Evolutionary conservation across 37 sponge, comb jelly and placozoan species (phyloP).

Genomic region (Hormiphora californensis): DNA sequence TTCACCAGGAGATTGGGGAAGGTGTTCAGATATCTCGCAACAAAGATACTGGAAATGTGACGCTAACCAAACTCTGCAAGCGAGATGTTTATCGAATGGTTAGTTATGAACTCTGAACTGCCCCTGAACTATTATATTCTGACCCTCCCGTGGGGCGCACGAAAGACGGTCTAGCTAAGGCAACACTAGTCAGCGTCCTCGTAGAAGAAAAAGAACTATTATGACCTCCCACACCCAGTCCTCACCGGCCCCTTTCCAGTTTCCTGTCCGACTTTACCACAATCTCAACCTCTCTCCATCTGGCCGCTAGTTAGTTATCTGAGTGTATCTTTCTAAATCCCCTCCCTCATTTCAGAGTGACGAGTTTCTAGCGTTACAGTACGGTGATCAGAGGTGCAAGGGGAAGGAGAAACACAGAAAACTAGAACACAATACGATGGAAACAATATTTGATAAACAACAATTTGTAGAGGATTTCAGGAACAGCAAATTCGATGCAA

Average conservation of each 20-base stretch:
- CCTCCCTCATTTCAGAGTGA: not conserved
- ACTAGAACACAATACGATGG: not conserved
- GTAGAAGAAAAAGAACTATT: not conserved
- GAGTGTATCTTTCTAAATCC: no score
- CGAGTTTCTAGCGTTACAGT: constrained; percentile 8
- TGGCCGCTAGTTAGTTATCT: no score
- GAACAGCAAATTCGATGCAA: not conserved
- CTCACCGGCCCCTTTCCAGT: not conserved
- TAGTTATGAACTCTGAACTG: not conserved
- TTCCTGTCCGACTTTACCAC: not conserved
- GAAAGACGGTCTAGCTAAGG: no score
- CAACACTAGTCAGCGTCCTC: not conserved
- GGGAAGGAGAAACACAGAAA: constrained; percentile 21
- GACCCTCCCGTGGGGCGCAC: no score
- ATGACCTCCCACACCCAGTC: not conserved
- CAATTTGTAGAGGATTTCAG: constrained; percentile 27
- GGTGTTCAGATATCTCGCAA: not conserved
- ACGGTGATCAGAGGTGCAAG: constrained; percentile 35
- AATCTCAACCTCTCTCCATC: no score
- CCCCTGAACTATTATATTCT: not conserved
- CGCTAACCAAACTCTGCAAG: constrained; percentile 1
- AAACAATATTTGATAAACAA: constrained; percentile 42
- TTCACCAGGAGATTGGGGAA: not conserved
- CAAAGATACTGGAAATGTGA: not conserved
- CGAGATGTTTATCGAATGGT: constrained; percentile 10